A percentile compares a stretch with the other conserved stretches of the same genome.
phyloP scores from a whole-genome alignment of 2,113 vertebrate genomes.

The Diphyllodes magnificus region DNA sequence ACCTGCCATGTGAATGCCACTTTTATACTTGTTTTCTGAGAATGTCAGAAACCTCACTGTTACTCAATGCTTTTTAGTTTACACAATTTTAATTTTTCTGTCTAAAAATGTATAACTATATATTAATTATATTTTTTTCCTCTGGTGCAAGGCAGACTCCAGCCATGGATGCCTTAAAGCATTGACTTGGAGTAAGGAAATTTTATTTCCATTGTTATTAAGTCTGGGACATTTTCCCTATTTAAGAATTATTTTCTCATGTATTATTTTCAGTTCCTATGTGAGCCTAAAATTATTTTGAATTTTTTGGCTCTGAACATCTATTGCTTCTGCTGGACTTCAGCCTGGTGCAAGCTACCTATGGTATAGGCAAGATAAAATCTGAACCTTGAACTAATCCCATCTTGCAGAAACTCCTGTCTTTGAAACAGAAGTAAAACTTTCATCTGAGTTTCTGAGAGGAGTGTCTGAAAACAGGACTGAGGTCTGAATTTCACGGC shows the following conservation, averaged over 20 bases:
- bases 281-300: not conserved
- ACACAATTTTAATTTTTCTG: not conserved
- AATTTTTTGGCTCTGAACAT: not conserved
- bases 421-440: slow-evolving; percentile 28
- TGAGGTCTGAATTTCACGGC: not conserved
- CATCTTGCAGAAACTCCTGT: not conserved
- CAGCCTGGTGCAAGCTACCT: not conserved
- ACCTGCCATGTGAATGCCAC: not conserved
- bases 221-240: not conserved
- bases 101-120: not conserved
- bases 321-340: not conserved
- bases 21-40: not conserved
- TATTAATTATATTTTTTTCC: not conserved
- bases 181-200: not conserved
- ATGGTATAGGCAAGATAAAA: not conserved
- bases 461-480: not conserved
- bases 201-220: not conserved
- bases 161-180: not conserved
- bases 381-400: not conserved
- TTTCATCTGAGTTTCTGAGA: not conserved
- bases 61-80: not conserved
- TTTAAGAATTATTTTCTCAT: not conserved
- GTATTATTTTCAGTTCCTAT: not conserved
- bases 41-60: not conserved
- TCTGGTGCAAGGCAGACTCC: not conserved